phyloP scores from a whole-genome alignment of 2,888 invertebrate species.

The Chloroclysta siterata region DNA sequence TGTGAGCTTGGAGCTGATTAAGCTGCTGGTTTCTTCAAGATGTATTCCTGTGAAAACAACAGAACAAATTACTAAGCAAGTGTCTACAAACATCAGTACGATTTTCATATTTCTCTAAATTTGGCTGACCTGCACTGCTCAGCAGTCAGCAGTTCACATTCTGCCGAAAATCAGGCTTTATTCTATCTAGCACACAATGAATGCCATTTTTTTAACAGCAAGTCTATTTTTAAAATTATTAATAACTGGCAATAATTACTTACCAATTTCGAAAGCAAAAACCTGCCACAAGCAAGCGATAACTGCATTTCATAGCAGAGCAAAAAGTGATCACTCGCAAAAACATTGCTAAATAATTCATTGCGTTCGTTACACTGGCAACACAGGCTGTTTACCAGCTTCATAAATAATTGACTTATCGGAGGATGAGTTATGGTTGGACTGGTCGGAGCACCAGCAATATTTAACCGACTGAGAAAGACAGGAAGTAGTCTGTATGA shows the following conservation, averaged over 20 bases:
- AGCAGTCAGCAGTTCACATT: too few species aligned
- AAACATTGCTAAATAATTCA: slow-evolving; percentile 42
- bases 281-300: slow-evolving; percentile 2
- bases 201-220: too few species aligned
- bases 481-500: neutral
- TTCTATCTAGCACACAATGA: too few species aligned
- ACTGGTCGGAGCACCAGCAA: neutral
- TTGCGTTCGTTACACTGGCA: slow-evolving; percentile 38
- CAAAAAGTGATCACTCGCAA: slow-evolving; percentile 29
- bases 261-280: neutral
- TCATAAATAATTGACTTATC: slow-evolving; percentile 33
- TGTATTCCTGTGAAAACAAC: too few species aligned
- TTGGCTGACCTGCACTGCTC: too few species aligned
- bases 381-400: slow-evolving; percentile 25
- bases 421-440: slow-evolving; percentile 19
- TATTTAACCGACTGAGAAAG: slow-evolving; percentile 11
- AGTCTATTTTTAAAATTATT: neutral
- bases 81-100: too few species aligned
- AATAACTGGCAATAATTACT: neutral
- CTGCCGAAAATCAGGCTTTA: too few species aligned
- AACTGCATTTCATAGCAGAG: slow-evolving; percentile 16
- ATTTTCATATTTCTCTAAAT: too few species aligned
- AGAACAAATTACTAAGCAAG: too few species aligned
- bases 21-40: too few species aligned
- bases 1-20: too few species aligned